These are phyloP conservation scores for Rhadina sibilatrix DNA, from an alignment of 2,113 vertebrate species.

Conservation along the genomic window DNA sequence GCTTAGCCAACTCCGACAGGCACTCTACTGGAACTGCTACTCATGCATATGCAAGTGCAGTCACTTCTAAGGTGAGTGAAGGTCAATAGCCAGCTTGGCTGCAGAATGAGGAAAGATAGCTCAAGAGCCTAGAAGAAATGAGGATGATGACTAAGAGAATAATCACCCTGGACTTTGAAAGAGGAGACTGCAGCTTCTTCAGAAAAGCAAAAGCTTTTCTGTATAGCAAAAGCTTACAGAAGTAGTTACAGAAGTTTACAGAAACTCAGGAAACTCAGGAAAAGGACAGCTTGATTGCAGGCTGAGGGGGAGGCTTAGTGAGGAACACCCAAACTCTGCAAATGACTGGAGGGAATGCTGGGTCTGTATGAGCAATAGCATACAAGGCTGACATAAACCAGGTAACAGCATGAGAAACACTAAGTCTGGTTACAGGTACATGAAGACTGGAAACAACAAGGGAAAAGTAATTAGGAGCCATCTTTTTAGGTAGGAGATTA, in stretches of 20 bases:
- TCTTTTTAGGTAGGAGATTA: neutral
- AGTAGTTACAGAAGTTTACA: neutral
- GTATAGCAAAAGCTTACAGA: neutral
- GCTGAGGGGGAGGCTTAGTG: rapidly evolving
- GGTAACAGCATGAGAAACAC: neutral
- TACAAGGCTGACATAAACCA: neutral
- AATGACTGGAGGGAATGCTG: neutral
- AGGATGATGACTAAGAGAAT: neutral
- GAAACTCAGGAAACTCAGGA: neutral
- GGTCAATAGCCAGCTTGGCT: neutral
- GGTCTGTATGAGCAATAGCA: neutral
- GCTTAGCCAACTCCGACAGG: neutral
- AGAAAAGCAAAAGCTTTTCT: too few species aligned
- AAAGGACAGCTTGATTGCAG: neutral
- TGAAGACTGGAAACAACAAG: neutral
- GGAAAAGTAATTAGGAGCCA: neutral
- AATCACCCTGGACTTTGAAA: neutral
- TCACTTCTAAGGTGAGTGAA: neutral
- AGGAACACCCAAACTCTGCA: neutral
- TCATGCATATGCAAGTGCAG: neutral
- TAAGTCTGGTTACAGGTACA: neutral
- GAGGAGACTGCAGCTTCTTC: neutral
- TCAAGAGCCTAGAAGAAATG: neutral
- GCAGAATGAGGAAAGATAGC: neutral
- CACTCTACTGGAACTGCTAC: neutral